Base-by-base conservation (phyloP, 2,888 invertebrate genomes). In the Cecidostiba fungosa region DNA sequence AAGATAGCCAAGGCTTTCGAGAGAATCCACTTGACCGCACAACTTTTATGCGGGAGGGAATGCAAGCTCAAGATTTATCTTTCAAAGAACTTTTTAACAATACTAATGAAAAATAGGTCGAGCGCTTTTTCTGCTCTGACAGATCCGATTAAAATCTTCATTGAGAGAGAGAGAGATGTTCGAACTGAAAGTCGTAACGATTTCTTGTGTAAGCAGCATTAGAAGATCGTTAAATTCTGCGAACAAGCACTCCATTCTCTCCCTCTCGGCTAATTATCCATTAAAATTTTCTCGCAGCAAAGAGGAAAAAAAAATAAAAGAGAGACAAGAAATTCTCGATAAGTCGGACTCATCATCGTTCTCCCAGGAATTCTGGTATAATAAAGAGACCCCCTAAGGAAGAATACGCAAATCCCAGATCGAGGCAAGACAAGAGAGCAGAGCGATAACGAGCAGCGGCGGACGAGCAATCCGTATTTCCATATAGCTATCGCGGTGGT, bases 371-470 rank as follows among this genome's bases (percentile, higher is more conserved):
- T 29, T 32, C 43, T 19, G 32, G 39, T 32, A 81, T 81, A 59
- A 59, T 54, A 81, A 72, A 10, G 50, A 70, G 14, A 39, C 1
- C 1, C 29, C 29, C 14, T 10, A 76, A 50, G 19, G 3, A 29
- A 19, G 29, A 14, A 32, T 54, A 29, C 76, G 5, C 26, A 50
- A 50, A 54, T 59, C 8, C 54, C n/a, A 59, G n/a, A 59, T 59
- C n/a, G 1, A 59, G 54, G n/a, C 19, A 47, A 47, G 47, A 16
- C 47, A 47, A 16, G 50, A 50, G 19, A 50, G 50, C 6, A 50
- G 43, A 6, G 54, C 54, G 69, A 78, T 78, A 78, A 78, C 78
- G 47, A 78, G 69, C 39, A 50, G 54, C 36, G n/a, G 16, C 47
- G 78, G 8, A 6, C 36, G 5, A 3, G 36, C 54, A 79, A 79